These are phyloP conservation scores for Drosophila simulans DNA, from an alignment of 1,140 invertebrate species.

Conservation along the genomic window DNA sequence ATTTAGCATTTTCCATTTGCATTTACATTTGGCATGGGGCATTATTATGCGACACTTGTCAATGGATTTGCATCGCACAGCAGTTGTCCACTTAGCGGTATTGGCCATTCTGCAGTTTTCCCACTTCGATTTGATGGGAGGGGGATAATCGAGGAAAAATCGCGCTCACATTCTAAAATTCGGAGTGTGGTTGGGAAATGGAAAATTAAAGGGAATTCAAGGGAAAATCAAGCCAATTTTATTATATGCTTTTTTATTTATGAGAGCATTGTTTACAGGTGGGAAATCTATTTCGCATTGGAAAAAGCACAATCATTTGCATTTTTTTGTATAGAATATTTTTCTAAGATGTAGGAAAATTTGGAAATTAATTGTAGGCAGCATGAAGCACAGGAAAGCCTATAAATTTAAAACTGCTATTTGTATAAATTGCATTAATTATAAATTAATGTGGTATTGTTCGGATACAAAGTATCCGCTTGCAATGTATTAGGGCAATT, in stretches of 20 bases:
- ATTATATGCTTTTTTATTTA: background rate
- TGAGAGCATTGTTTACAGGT: conserved; percentile 9
- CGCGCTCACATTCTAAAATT: background rate
- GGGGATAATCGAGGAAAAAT: conserved; percentile 22
- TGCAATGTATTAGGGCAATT: conserved; percentile 16
- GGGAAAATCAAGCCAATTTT: background rate
- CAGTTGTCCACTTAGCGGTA: conserved; percentile 16
- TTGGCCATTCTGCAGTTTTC: conserved; percentile 32
- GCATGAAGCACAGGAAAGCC: too few species aligned
- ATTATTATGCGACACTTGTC: conserved; percentile 76
- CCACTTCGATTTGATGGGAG: conserved; percentile 8
- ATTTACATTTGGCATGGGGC: conserved; percentile 49
- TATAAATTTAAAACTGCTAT: too few species aligned
- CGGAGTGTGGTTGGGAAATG: background rate
- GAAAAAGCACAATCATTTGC: background rate
- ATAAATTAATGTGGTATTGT: background rate
- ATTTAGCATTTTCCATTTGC: conserved; percentile 56
- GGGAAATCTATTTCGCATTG: background rate
- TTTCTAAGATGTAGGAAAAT: too few species aligned
- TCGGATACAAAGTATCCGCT: background rate
- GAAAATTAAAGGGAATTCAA: conserved; percentile 17
- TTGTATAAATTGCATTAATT: too few species aligned
- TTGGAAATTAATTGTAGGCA: too few species aligned
- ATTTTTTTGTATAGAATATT: background rate
- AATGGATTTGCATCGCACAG: conserved; percentile 59